Percentiles rank a stretch among this genome's conserved stretches.
phyloP scores from a whole-genome alignment of 2,113 vertebrate species.

The Circaetus cinerascens region DNA sequence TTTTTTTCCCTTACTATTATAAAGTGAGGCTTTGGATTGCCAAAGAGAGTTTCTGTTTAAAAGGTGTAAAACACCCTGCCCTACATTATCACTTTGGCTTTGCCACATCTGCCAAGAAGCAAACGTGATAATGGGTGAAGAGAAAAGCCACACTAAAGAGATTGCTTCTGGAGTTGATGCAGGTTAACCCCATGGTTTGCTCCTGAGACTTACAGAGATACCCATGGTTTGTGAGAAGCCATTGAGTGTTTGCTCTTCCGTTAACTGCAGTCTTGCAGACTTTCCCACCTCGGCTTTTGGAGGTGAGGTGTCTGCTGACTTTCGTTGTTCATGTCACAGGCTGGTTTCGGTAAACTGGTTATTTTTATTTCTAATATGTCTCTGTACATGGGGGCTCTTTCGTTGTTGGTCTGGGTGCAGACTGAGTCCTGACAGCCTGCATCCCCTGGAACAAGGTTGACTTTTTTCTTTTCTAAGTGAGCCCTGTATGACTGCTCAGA shows the following conservation, averaged over 20 bases:
- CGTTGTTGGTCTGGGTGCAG: not conserved
- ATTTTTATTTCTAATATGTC: not conserved
- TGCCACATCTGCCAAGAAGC: not conserved
- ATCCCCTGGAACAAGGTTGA: not conserved
- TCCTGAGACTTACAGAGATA: accelerated
- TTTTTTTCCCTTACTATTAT: not conserved
- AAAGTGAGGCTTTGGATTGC: not conserved
- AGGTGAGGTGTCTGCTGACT: not conserved
- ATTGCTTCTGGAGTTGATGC: not conserved
- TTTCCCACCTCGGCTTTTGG: not conserved
- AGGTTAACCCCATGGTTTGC: not conserved
- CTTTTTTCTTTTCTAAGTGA: not conserved
- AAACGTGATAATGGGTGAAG: not conserved
- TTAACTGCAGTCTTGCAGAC: not conserved
- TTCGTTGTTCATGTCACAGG: accelerated
- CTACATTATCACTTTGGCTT: not conserved
- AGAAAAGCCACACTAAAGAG: not conserved
- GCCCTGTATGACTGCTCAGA: not conserved
- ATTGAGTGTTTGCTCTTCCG: accelerated
- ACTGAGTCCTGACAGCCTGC: not conserved
- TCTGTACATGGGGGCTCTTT: not conserved
- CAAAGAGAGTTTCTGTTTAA: not conserved
- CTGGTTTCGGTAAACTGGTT: not conserved
- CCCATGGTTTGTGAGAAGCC: not conserved
- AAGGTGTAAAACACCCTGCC: not conserved